Evolutionary conservation across 2,888 invertebrate genomes (phyloP).

Genomic region (Ferrisia virgata): DNA sequence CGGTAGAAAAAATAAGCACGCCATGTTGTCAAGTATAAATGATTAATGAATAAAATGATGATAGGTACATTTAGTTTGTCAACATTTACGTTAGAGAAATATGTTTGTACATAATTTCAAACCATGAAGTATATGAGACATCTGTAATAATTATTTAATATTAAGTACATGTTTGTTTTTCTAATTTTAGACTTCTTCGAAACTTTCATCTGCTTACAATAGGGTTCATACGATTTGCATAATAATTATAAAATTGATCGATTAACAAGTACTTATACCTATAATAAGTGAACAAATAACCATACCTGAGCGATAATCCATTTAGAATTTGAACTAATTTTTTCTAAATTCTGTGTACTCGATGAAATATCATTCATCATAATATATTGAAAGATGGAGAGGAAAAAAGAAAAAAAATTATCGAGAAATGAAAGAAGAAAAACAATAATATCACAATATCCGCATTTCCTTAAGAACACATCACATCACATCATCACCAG

Average conservation of each 20-base stretch:
- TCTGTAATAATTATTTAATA: too few relatives aligned
- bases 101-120: background rate
- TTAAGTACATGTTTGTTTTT: too few relatives aligned
- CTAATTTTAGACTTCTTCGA: too few relatives aligned
- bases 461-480: background rate
- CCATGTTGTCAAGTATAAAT: background rate
- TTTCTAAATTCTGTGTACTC: background rate
- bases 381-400: background rate
- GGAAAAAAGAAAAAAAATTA: too few relatives aligned
- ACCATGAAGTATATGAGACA: too few relatives aligned
- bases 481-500: background rate
- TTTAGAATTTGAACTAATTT: background rate
- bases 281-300: background rate
- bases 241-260: background rate
- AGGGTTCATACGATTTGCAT: background rate
- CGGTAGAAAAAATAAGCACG: background rate
- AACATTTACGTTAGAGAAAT: background rate
- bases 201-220: too few relatives aligned
- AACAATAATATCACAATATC: background rate
- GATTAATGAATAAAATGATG: background rate
- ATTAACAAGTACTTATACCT: background rate
- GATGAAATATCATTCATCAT: background rate
- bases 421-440: background rate
- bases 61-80: background rate
- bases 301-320: conserved; percentile 1